These are phyloP conservation scores for Panopea generosa DNA, from an alignment of 2,888 invertebrate genomes.

Conservation along the genomic window DNA sequence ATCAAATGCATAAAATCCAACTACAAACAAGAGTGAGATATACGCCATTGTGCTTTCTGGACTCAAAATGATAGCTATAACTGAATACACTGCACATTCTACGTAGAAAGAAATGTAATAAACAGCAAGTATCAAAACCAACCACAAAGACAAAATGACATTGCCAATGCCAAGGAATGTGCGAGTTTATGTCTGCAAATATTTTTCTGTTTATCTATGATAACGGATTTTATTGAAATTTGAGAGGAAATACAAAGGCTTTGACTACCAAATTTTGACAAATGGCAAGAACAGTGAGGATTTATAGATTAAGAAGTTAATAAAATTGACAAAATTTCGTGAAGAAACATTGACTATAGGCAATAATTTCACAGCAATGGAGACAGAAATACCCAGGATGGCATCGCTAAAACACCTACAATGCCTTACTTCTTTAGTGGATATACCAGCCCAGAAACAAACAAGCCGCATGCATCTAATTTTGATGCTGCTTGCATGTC, in stretches of 20 bases:
- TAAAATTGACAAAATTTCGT: constrained; percentile 29
- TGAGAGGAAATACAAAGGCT: background rate
- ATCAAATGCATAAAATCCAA: constrained; percentile 44
- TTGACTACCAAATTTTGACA: background rate
- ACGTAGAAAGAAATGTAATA: constrained; percentile 52
- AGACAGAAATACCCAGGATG: constrained; percentile 11
- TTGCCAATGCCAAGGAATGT: constrained; percentile 26
- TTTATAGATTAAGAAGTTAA: constrained; percentile 26
- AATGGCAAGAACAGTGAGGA: constrained; percentile 9
- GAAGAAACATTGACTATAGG: constrained; percentile 40
- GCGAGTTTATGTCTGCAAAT: constrained; percentile 35
- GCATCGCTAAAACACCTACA: constrained; percentile 36
- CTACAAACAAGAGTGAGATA: constrained; percentile 29
- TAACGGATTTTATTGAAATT: too few relatives aligned
- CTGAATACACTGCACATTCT: constrained; percentile 42
- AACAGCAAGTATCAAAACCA: constrained; percentile 26
- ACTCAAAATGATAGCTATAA: constrained; percentile 47
- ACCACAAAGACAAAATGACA: constrained; percentile 39
- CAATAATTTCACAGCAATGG: constrained; percentile 19
- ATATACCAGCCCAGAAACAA: constrained; percentile 8
- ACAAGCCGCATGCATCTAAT: constrained; percentile 26
- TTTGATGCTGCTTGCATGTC: constrained; percentile 23
- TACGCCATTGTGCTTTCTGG: constrained; percentile 41
- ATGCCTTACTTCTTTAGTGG: constrained; percentile 30
- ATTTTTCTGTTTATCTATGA: constrained; percentile 18